Evolutionary conservation across 1,140 invertebrate genomes (phyloP), one percentile per base, ranked within the genome.

Genomic region (Bombus superbus): DNA sequence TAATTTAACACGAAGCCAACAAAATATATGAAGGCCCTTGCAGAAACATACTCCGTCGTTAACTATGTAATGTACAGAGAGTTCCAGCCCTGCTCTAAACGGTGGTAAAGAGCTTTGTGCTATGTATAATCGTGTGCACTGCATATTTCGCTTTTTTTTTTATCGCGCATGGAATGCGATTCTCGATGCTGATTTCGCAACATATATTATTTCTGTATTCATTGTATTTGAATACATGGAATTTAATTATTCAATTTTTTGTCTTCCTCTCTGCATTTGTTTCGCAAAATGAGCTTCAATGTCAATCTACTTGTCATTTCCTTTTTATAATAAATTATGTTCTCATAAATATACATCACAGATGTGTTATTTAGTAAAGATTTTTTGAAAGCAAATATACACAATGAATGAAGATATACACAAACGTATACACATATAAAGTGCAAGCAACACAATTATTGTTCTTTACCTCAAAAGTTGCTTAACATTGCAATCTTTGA

Each of bases 121-220:
- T 95, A 94, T 95, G 93, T 95, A 94, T 94, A 94, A 93, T 94
- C 91, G 91, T 95, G 94, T 94, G 94, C 94, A 95, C 89, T 92
- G 90, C 83, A 90, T 93, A 68, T 68, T 71, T 84, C 91, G 89
- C 82, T 84, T 92, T 90, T 81, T 86, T 86, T 81, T 86, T 86
- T 91, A 92, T 92, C 85, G 92, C 91, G 86, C 89, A 86, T 83
- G 84, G 76, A 91, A 94, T 92, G 90, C 83, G 92, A 94, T 92
- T 91, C 88, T 93, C 92, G 88, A 91, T 88, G 90, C 85, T 85
- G 81, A 74, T 81, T 69, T 82, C 59, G 25, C 18, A 28, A 57
- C 40, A 22, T 53, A 32, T 44, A 62, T 38, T 22, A 80, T 35
- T 57, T 42, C 5, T 68, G 9, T 35, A 18, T 59, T 64, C 28